phyloP scores from a whole-genome alignment of 2,888 invertebrate genomes.

The Lepidochrysops patricia region DNA sequence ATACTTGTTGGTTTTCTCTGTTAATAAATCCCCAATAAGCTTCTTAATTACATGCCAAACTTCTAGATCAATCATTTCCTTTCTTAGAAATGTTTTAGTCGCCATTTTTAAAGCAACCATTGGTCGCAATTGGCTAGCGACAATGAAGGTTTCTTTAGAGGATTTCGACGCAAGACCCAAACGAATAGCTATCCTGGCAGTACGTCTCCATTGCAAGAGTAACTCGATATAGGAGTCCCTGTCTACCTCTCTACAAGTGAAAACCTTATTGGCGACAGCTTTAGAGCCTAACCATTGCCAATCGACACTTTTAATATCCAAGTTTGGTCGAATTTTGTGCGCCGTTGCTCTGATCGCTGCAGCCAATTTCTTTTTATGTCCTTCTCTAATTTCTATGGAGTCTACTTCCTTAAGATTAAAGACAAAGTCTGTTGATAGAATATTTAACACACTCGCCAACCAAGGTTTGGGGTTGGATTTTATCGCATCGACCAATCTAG shows the following conservation, averaged over 20 bases:
- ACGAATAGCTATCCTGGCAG: conserved; percentile 34
- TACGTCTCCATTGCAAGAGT: conserved; percentile 34
- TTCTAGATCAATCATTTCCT: conserved; percentile 25
- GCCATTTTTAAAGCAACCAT: conserved; percentile 34
- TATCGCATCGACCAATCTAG: conserved; percentile 19
- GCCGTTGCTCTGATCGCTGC: conserved; percentile 36
- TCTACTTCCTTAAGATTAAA: conserved; percentile 22
- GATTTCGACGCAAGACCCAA: conserved; percentile 31
- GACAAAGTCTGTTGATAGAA: conserved; percentile 18
- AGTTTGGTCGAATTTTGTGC: conserved; percentile 34
- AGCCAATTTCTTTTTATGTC: conserved; percentile 24
- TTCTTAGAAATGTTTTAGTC: conserved; percentile 28
- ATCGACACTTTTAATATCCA: conserved; percentile 32
- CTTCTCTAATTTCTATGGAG: conserved; percentile 18
- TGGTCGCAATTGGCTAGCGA: conserved; percentile 32
- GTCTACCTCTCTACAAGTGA: conserved; percentile 30
- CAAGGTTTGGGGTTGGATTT: conserved; percentile 15
- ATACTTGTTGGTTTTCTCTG: conserved; percentile 19
- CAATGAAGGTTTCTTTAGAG: conserved; percentile 26
- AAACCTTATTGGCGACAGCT: conserved; percentile 36
- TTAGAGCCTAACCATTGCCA: conserved; percentile 41
- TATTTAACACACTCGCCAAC: conserved; percentile 26
- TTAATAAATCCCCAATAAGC: conserved; percentile 29
- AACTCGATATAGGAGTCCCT: conserved; percentile 27
- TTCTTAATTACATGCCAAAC: conserved; percentile 41